Evolutionary conservation across 2,113 vertebrate species (phyloP), one percentile per base, ranked within the genome.

Genomic region (Silurus asotus): DNA sequence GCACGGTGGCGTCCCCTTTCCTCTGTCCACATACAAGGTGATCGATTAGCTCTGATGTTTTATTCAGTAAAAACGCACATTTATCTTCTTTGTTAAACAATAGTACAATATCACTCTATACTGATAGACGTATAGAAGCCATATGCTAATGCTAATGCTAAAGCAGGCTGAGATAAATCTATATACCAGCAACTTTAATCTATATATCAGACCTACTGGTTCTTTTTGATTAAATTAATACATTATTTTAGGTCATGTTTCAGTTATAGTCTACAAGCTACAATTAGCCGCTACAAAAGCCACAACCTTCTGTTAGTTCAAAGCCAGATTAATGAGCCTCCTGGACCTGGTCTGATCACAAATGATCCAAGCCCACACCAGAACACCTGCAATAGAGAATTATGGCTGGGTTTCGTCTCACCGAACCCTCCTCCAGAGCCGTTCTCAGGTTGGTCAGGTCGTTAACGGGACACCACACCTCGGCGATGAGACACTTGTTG

Each of bases 401-500:
- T 14, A 3, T 8, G 7, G 15, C 19, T 13, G 55, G n/a, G 10
- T 6, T 3, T 64, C 5, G 70, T 94, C 97, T 97, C 93, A 99
- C 98, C 48, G 98, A 97, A 51, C 98, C 98, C 81, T 99, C 96
- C 87, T 99, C 97, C 56, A 99, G 94, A 0, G 97, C 97, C 11
- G 90, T 92, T 65, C 96, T 95, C 89, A 99, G 91, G 80, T 95
- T 95, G 0, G 94, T 94, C 84, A 99, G 93, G 90, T 98, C 96
- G 0, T 93, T 95, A 91, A 98, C 95, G 0, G 98, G 97, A 89
- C 98, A 99, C 98, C 98, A 99, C 88, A 97, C 98, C 88, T 99
- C 98, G 0, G 98, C 98, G 0, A 99, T 99, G 81, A 99, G 95
- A 95, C 97, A 99, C 92, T 98, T 99, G 92, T 99, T 98, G 85